A percentile compares a stretch with the other conserved stretches of the same genome.
Conservation (phyloP, 2,113 vertebrate genomes). For the Scatophagus argus region DNA sequence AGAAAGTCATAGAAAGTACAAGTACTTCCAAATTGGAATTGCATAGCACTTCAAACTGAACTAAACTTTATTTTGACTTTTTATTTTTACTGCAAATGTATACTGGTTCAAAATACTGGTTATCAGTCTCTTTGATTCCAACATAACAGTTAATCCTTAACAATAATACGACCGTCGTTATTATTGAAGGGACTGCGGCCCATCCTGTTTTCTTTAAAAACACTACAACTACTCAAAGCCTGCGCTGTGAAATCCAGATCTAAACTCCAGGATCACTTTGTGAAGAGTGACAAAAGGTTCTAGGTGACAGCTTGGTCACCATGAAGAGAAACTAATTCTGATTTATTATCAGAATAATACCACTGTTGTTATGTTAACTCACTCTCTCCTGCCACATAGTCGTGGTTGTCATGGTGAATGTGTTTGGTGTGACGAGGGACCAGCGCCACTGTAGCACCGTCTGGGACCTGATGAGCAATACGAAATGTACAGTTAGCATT, state of each 20-base stretch:
- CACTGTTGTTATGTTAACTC: constrained; percentile 74
- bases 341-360: too few relatives aligned
- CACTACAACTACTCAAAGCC: too few relatives aligned
- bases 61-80: too few relatives aligned
- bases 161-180: too few relatives aligned
- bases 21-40: too few relatives aligned
- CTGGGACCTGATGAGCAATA: constrained; percentile 89
- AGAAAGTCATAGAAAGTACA: too few relatives aligned
- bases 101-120: too few relatives aligned
- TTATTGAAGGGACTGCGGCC: neutral
- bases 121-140: too few relatives aligned
- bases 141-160: too few relatives aligned
- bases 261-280: neutral
- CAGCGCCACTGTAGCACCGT: constrained; percentile 94
- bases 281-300: neutral
- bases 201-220: neutral
- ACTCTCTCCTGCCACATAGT: constrained; percentile 97
- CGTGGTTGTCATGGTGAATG: constrained; percentile 94
- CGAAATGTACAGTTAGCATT: neutral
- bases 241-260: neutral
- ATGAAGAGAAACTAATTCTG: neutral
- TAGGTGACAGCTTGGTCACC: neutral
- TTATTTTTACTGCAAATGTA: too few relatives aligned
- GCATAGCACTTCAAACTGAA: too few relatives aligned
- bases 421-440: constrained; percentile 96